phyloP scores from a whole-genome alignment of 2,888 invertebrate species.

The Torymus tubicola region DNA sequence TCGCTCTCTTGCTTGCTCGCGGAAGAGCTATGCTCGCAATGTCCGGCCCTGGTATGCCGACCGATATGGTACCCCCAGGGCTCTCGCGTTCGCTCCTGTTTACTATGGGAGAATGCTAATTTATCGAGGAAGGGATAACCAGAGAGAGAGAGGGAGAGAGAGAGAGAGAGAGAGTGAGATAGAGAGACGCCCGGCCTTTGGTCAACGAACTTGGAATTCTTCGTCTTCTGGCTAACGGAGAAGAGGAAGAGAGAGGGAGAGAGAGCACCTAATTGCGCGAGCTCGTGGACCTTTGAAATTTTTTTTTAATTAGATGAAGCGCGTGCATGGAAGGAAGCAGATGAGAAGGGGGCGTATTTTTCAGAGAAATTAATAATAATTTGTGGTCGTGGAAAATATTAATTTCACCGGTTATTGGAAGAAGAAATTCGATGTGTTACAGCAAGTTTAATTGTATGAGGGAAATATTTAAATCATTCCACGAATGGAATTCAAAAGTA shows the following conservation, averaged over 20 bases:
- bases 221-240: background rate
- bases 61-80: slow-evolving; percentile 61
- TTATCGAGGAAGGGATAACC: slow-evolving; percentile 63
- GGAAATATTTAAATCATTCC: too few species aligned
- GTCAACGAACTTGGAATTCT: slow-evolving; percentile 54
- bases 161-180: background rate
- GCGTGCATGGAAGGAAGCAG: too few species aligned
- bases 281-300: slow-evolving; percentile 13
- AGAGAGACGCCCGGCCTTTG: slow-evolving; percentile 26
- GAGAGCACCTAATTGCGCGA: slow-evolving; percentile 18
- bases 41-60: slow-evolving; percentile 73
- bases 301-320: background rate
- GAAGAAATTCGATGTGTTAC: too few species aligned
- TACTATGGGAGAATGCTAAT: slow-evolving; percentile 75
- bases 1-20: slow-evolving; percentile 55
- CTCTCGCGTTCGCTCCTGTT: slow-evolving; percentile 72
- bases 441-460: too few species aligned
- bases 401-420: too few species aligned
- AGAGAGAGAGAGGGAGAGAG: background rate
- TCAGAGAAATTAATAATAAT: too few species aligned
- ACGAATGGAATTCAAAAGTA: too few species aligned
- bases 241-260: background rate
- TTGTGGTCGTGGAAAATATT: too few species aligned
- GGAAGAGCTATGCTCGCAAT: slow-evolving; percentile 76
- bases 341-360: too few species aligned